A percentile compares a stretch with the other conserved stretches of the same genome.
Evolutionary conservation across 30 jellyfish, hydroid and myxozoan genomes (phyloP).

Genomic region (Aurelia coerulea): DNA sequence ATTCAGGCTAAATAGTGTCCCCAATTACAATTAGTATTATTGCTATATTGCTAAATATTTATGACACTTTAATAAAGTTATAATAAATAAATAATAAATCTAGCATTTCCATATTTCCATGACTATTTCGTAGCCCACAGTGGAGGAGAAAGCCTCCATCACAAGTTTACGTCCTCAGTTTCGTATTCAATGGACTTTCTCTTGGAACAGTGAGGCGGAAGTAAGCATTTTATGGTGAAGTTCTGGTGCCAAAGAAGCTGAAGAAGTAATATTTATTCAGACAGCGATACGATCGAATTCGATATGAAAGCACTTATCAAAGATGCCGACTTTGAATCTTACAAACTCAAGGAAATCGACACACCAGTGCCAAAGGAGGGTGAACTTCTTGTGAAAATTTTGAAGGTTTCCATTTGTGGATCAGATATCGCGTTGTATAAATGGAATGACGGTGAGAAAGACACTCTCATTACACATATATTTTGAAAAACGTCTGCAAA

Average conservation of each 20-base stretch:
- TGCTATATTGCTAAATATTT: too few relatives aligned
- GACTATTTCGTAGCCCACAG: too few relatives aligned
- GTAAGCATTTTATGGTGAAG: neutral
- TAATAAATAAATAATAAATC: too few relatives aligned
- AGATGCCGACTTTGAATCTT: conserved; percentile 23
- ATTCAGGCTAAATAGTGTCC: too few relatives aligned
- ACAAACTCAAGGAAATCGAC: conserved; percentile 39
- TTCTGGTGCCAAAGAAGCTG: neutral
- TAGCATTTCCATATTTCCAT: neutral
- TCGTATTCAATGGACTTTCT: neutral
- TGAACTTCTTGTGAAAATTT: conserved; percentile 47
- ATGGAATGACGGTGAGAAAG: conserved; percentile 55
- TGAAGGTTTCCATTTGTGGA: conserved; percentile 69
- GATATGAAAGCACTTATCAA: conserved; percentile 62
- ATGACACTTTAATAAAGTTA: too few relatives aligned
- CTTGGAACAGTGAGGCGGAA: neutral
- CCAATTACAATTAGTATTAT: too few relatives aligned
- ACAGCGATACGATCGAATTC: neutral
- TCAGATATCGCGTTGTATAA: conserved; percentile 64
- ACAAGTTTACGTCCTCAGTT: neutral
- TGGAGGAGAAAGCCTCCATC: too few relatives aligned
- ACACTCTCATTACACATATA: too few relatives aligned
- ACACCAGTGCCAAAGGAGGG: conserved; percentile 59
- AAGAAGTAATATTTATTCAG: neutral
- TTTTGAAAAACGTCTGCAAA: too few relatives aligned